Percentiles rank a stretch among this genome's conserved stretches.
Conservation (phyloP, 2,888 invertebrate genomes). For the Drosophila falleni region DNA sequence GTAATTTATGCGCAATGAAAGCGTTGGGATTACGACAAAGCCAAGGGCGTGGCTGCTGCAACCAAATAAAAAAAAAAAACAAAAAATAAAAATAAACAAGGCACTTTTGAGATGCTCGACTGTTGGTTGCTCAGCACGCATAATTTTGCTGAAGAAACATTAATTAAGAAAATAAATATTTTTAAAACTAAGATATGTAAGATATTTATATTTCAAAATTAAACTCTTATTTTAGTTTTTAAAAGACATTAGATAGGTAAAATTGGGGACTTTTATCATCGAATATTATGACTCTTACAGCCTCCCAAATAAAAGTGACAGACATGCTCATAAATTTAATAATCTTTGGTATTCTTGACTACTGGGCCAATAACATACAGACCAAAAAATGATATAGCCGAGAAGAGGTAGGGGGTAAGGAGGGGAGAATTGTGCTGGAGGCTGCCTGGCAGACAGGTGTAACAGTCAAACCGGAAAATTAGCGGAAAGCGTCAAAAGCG, state of each 20-base stretch:
- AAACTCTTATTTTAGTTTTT: too few relatives aligned
- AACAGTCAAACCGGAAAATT: slow-evolving; percentile 79
- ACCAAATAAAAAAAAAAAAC: slow-evolving; percentile 26
- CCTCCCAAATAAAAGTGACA: too few relatives aligned
- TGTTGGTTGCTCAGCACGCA: neutral
- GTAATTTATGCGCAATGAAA: slow-evolving; percentile 80
- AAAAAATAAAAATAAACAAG: slow-evolving; percentile 10
- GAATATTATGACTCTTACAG: too few relatives aligned
- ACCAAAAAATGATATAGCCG: neutral
- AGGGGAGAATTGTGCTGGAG: slow-evolving; percentile 6
- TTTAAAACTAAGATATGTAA: too few relatives aligned
- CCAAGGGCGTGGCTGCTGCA: slow-evolving; percentile 50
- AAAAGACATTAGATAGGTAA: too few relatives aligned
- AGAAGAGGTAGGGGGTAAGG: neutral
- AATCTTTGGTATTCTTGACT: neutral
- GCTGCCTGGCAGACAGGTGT: slow-evolving; percentile 66
- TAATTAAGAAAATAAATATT: too few relatives aligned
- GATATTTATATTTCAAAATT: too few relatives aligned
- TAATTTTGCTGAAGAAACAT: too few relatives aligned
- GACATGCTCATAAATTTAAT: neutral
- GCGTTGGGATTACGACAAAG: slow-evolving; percentile 70
- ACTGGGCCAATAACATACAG: slow-evolving; percentile 22
- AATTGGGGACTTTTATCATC: too few relatives aligned
- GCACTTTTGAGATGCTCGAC: neutral
- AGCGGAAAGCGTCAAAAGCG: slow-evolving; percentile 81